Conservation (phyloP, 2,888 invertebrate species). For the Drosophila tanythrix region DNA sequence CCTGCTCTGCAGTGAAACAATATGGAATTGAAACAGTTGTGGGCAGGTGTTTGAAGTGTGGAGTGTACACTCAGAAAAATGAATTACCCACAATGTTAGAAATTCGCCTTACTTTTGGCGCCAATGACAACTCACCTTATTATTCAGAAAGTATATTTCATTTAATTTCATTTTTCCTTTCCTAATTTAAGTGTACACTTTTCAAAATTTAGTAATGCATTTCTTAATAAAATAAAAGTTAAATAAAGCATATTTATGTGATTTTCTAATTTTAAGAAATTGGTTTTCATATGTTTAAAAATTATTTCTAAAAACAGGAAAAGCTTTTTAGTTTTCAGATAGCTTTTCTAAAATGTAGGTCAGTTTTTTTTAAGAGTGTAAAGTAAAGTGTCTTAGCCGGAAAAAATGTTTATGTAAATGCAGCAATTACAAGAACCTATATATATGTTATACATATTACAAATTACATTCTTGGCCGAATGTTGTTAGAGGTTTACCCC, state of each 20-base stretch:
- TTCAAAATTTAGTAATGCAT: not conserved
- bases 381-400: not conserved
- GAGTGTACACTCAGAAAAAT: not conserved
- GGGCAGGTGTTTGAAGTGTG: not conserved
- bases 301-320: not conserved
- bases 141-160: not conserved
- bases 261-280: not conserved
- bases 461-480: slow-evolving; percentile 24
- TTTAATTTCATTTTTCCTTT: not conserved
- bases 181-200: not conserved
- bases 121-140: not conserved
- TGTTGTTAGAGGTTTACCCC: slow-evolving; percentile 4
- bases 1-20: not conserved
- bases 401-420: slow-evolving; percentile 14
- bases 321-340: not conserved
- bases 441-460: too few relatives aligned
- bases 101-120: not conserved
- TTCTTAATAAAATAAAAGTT: not conserved
- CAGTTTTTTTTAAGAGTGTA: not conserved
- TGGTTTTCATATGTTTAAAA: not conserved
- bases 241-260: not conserved
- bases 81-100: not conserved
- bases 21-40: not conserved
- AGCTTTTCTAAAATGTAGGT: not conserved
- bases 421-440: slow-evolving; percentile 5